Base-by-base conservation (phyloP, 2,888 invertebrate genomes). In the Steinernema carpocapsae region DNA sequence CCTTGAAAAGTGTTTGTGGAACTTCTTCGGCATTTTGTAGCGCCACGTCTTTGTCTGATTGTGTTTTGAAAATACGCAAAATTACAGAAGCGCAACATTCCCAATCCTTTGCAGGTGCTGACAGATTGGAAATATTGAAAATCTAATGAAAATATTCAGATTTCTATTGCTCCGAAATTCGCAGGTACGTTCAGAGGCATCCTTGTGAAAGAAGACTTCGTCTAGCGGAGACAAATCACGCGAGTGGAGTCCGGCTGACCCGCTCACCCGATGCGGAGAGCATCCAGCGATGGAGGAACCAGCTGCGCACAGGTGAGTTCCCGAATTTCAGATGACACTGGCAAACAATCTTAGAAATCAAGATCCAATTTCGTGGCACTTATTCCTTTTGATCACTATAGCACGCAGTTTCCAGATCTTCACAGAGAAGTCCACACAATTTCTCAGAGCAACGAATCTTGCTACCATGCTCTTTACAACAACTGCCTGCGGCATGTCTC, bases 401-500 rank as follows among this genome's bases (percentile, higher is more conserved):
- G n/a, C n/a, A n/a, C n/a, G n/a, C n/a, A n/a, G n/a, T 22, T 37
- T 74, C 59, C 52, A 80, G 79, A 78, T 19, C 64, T 81, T 51
- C 76, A 72, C 14, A 70, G 79, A 14, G 37, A 74, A 17, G 46
- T 64, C n/a, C 72, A 72, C 52, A 24, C 77, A 73, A 43, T 79
- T 78, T 24, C 76, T 74, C 74, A 59, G 52, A 19, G 72, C 51
- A 73, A 75, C 29, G 76, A 76, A 51, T 83, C 85, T 2, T 86
- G 86, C 70, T 78, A 85, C 48, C 76, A 78, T n/a, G 86, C 86
- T 0, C 76, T 86, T 45, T 76, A 84, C 73, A 78, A 83, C 64
- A 76, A 86, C 10, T 87, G 87, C 75, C 78, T 85, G 24, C 78
- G 78, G 46, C 87, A 87, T 72, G 81, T 85, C 12, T 81, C 86